These are phyloP conservation scores for Microchrysa polita DNA, from an alignment of 2,888 invertebrate genomes.

Conservation along the genomic window DNA sequence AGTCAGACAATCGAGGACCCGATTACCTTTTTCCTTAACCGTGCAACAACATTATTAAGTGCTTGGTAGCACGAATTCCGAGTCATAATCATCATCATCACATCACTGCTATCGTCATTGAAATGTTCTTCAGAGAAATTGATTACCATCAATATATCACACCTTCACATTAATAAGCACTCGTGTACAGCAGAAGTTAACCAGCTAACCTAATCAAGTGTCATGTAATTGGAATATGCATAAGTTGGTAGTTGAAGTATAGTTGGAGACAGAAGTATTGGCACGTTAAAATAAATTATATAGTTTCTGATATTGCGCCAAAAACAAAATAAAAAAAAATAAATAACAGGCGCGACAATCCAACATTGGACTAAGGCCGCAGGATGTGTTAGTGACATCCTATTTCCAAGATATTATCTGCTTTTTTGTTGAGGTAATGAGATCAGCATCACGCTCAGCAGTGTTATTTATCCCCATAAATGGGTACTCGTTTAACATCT, in stretches of 20 bases:
- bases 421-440: no score
- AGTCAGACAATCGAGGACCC: slow-evolving; percentile 1
- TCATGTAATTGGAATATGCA: neutral
- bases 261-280: neutral
- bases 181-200: neutral
- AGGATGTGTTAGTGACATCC: no score
- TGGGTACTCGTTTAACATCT: no score
- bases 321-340: no score
- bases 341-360: no score
- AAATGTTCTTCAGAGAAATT: slow-evolving; percentile 20
- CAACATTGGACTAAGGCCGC: no score
- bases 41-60: neutral
- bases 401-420: no score
- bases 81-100: neutral
- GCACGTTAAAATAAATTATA: no score
- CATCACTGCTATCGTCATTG: neutral
- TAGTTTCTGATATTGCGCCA: no score
- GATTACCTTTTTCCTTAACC: slow-evolving; percentile 6
- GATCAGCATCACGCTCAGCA: no score
- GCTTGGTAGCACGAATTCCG: neutral
- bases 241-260: neutral
- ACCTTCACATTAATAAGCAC: slow-evolving; percentile 14
- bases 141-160: slow-evolving; percentile 25
- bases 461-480: no score
- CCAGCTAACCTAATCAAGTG: neutral